Base-by-base conservation (phyloP, 2,888 invertebrate species). In the Rambutsinella grinnellia region DNA sequence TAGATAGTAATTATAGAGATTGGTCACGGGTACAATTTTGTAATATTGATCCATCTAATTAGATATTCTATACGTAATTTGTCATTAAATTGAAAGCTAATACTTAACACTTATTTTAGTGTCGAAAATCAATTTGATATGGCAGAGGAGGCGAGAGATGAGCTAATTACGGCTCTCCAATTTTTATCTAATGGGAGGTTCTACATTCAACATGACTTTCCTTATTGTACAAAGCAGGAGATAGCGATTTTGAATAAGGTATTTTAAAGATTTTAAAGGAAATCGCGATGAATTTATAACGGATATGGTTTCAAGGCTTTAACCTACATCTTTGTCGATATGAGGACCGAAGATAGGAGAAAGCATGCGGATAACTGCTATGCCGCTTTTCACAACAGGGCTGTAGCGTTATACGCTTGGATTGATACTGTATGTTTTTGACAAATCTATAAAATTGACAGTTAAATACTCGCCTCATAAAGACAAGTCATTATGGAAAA, bases 381-480 rank as follows among this genome's bases (percentile, higher is more conserved):
- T 65, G 70, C 69, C 3, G 82, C 82, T 1, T 80, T 81, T 66
- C 83, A 84, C 26, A 81, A 81, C 23, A 61, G 83, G 56, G 70
- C 82, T 23, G 81, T 82, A 17, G 83, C 83, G n/a, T 74, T 84
- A 10, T 82, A 79, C 57, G 82, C 81, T 2, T 84, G 83, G 83
- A 70, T 81, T 69, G 81, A 82, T 56, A 80, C 81, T 36, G 82
- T 81, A 54, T 47, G 70, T 69, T 6, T 47, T 15, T 54, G 13
- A 3, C 60, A 17, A 46, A 26, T 56, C 26, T 26, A 56, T 58
- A 10, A 17, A 10, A 3, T 58, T 36, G 26, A 23, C 15, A 26
- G n/a, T 5, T 27, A n/a, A 49, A 5, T n/a, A 10, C n/a, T 49
- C 49, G 15, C 49, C 15, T 10, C 8, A n/a, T n/a, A n/a, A n/a